phyloP scores from a whole-genome alignment of 2,797 vertebrate genomes.

The Chelmon rostratus region DNA sequence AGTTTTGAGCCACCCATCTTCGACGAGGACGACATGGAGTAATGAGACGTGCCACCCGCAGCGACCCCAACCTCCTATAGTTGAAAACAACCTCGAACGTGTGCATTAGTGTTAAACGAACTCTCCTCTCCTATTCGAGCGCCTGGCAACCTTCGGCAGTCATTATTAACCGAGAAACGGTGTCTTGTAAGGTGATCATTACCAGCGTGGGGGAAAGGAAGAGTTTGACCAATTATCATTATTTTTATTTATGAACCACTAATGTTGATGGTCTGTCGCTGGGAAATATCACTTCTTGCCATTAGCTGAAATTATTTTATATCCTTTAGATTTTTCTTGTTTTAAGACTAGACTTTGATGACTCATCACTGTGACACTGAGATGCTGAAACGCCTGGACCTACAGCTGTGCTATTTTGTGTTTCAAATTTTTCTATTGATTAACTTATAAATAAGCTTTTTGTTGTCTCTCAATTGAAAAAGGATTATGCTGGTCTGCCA shows the following conservation, averaged over 20 bases:
- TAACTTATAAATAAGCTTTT: slow-evolving; percentile 73
- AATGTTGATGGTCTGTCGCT: slow-evolving; percentile 66
- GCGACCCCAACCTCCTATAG: slow-evolving; percentile 36
- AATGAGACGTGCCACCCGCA: slow-evolving; percentile 72
- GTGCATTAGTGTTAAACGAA: slow-evolving; percentile 59
- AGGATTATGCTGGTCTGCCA: slow-evolving; percentile 46
- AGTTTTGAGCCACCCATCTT: slow-evolving; percentile 93
- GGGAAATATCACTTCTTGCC: slow-evolving; percentile 63
- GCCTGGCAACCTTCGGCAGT: slow-evolving; percentile 47
- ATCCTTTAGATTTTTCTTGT: slow-evolving; percentile 43
- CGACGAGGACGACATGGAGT: slow-evolving; percentile 96
- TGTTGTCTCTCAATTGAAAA: slow-evolving; percentile 52
- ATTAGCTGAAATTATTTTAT: slow-evolving; percentile 68
- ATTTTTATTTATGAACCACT: slow-evolving; percentile 76
- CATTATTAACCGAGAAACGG: slow-evolving; percentile 40
- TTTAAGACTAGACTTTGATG: slow-evolving; percentile 50
- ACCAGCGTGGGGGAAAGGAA: slow-evolving; percentile 46
- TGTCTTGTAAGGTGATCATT: slow-evolving; percentile 48
- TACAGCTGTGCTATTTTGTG: slow-evolving; percentile 76
- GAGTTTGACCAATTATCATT: slow-evolving; percentile 45
- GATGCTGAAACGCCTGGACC: slow-evolving; percentile 78
- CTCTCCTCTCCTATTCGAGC: slow-evolving; percentile 49
- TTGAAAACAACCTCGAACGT: slow-evolving; percentile 35
- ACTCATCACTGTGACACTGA: slow-evolving; percentile 80
- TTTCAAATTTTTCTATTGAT: slow-evolving; percentile 55